Evolutionary conservation across 2,797 vertebrate genomes (phyloP), one percentile per base, ranked within the genome.

Genomic region (Leptodactylus fallax): DNA sequence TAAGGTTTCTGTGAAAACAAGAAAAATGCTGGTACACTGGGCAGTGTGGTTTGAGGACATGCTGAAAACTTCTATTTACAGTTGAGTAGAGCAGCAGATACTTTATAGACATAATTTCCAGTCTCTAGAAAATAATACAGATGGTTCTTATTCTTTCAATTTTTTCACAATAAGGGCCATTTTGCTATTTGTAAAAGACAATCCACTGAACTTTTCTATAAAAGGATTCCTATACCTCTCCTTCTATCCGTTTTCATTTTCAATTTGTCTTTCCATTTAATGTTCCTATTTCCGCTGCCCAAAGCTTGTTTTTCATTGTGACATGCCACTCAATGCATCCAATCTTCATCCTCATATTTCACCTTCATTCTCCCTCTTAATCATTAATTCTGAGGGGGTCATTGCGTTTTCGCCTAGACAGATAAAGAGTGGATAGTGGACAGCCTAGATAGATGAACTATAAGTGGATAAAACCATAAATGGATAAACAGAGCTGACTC

Each of bases 271-370:
- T 85, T 56, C 53, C 51, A 84, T 76, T 85, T 63, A 61, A 36
- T 79, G 45, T 67, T 61, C 25, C 79, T 67, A 21, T 80, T 87
- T 87, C 65, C 36, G 17, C 25, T 79, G 61, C 71, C 85, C 85
- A 69, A 45, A 80, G 12, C 85, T 27, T 86, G 85, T 86, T 79
- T 86, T 86, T 86, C 85, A 71, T 86, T 79, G 60, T 86, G 85
- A 80, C 85, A 86, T 86, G 21, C 45, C 78, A 87, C 74, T 60
- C 53, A 72, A 60, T n/a, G 49, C 79, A 74, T 65, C 77, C 77
- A 87, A 81, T 87, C 36, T 72, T 58, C 16, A 56, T 74, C 23
- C 55, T 72, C 55, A 72, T 71, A 79, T 60, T 79, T 81, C 85
- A 56, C 9, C 63, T 49, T 72, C 85, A 51, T 80, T 61, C 45